Evolutionary conservation across 2,888 invertebrate genomes (phyloP).

Genomic region (Plebejus argus): DNA sequence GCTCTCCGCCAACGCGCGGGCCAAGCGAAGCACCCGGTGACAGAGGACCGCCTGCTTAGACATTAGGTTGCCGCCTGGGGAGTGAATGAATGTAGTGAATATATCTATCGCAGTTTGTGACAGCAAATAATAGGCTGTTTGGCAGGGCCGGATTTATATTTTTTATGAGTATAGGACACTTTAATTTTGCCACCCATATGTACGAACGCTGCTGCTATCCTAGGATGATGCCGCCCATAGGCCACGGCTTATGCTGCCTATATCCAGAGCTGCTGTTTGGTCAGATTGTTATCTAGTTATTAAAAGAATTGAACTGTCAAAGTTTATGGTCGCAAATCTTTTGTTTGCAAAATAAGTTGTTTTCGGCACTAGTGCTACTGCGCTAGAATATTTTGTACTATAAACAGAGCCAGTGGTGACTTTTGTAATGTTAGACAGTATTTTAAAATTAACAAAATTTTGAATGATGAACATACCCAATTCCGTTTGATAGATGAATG

Average conservation of each 20-base stretch:
- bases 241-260: too few relatives aligned
- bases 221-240: too few relatives aligned
- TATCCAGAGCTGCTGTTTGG: too few relatives aligned
- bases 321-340: too few relatives aligned
- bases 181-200: too few relatives aligned
- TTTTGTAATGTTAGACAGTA: not conserved
- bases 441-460: not conserved
- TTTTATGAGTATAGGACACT: too few relatives aligned
- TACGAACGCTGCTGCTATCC: too few relatives aligned
- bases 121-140: not conserved
- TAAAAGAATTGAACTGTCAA: too few relatives aligned
- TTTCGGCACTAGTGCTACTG: not conserved
- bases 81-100: not conserved
- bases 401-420: not conserved
- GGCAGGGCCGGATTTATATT: too few relatives aligned
- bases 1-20: conserved; percentile 84
- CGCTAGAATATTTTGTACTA: not conserved
- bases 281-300: too few relatives aligned
- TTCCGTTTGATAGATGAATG: conserved; percentile 93
- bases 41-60: conserved; percentile 96
- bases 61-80: conserved; percentile 90
- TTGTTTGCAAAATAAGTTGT: not conserved
- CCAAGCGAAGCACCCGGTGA: conserved; percentile 92
- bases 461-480: conserved; percentile 83
- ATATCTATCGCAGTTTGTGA: not conserved